phyloP scores from a whole-genome alignment of 2,797 vertebrate species.

The Lophotriccus pileatus region DNA sequence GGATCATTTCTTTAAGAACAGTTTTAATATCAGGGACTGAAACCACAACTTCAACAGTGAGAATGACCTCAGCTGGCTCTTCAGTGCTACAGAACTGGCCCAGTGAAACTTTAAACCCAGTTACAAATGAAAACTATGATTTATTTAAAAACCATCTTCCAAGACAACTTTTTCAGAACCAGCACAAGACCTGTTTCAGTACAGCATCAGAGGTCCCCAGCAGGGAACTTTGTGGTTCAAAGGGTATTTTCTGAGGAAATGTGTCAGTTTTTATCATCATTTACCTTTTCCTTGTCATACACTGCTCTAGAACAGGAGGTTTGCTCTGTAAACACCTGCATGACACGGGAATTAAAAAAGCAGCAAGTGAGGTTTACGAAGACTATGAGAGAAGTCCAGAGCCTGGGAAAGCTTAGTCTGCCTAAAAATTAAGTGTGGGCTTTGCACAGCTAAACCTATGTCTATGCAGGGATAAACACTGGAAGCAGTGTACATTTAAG shows the following conservation, averaged over 20 bases:
- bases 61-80: neutral
- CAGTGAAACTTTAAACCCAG: neutral
- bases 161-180: neutral
- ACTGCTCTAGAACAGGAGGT: neutral
- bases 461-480: neutral
- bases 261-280: neutral
- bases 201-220: neutral
- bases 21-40: neutral
- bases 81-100: neutral
- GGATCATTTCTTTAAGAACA: neutral
- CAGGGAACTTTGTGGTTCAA: neutral
- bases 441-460: neutral
- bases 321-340: neutral
- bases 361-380: neutral
- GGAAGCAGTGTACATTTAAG: neutral
- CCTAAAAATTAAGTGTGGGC: neutral
- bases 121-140: neutral
- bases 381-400: neutral
- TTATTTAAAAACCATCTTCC: conserved; percentile 10
- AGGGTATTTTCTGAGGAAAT: neutral
- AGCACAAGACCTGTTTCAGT: neutral
- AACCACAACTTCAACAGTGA: neutral
- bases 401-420: neutral
- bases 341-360: neutral
- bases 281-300: neutral